These are phyloP conservation scores for Lethenteron reissneri DNA, from an alignment of 2,113 vertebrate species.

Conservation along the genomic window DNA sequence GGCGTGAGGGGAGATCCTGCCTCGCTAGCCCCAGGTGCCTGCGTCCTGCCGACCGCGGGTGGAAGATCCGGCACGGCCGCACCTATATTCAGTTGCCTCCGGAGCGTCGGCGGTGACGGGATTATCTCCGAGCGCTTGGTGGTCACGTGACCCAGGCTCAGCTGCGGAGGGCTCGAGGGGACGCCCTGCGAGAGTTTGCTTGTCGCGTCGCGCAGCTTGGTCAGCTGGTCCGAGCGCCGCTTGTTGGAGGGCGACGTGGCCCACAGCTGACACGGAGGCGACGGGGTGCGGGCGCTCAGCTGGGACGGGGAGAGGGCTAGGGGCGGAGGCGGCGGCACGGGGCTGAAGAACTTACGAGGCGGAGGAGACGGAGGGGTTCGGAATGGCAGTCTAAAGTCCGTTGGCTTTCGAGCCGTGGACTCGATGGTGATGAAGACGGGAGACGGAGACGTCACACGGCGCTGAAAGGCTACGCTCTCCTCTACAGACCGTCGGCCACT, in stretches of 20 bases:
- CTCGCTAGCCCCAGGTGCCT: constrained; percentile 18
- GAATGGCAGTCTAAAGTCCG: constrained; percentile 24
- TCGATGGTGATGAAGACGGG: constrained; percentile 59
- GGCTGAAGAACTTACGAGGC: constrained; percentile 10
- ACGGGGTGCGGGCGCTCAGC: constrained; percentile 18
- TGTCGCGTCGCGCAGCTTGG: constrained; percentile 44
- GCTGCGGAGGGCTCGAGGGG: constrained; percentile 18
- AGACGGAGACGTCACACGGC: constrained; percentile 26
- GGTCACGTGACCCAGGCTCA: constrained; percentile 18
- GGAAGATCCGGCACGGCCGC: constrained; percentile 1
- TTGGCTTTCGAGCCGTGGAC: constrained; percentile 26
- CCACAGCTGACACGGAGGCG: constrained; percentile 13
- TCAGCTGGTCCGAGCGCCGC: constrained; percentile 35
- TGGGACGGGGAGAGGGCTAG: constrained; percentile 17
- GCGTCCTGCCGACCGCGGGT: constrained; percentile 16
- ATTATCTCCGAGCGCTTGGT: constrained; percentile 47
- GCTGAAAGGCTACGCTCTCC: constrained; percentile 1
- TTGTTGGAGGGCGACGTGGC: constrained; percentile 26
- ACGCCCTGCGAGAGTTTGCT: constrained; percentile 36
- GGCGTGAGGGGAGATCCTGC: constrained; percentile 16
- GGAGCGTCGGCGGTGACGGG: constrained; percentile 37
- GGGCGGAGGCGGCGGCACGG: constrained; percentile 21
- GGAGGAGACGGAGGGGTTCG: constrained; percentile 26
- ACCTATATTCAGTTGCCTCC: constrained; percentile 44
- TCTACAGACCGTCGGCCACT: not conserved